Evolutionary conservation across 2,888 invertebrate species (phyloP).

Genomic region (Eurytoma adleriae): DNA sequence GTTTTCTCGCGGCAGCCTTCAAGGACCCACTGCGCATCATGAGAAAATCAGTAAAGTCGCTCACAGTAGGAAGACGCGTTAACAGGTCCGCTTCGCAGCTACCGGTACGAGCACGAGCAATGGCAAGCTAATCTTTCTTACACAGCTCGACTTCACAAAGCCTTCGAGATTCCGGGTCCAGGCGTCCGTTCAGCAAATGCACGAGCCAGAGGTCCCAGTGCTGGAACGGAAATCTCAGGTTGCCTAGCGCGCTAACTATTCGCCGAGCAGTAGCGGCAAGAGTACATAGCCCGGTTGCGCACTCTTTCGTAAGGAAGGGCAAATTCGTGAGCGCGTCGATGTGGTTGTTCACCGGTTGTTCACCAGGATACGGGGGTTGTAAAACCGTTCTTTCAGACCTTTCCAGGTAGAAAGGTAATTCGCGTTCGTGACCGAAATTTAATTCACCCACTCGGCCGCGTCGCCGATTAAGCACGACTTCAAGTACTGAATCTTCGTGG

Average conservation of each 20-base stretch:
- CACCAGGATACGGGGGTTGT: background rate
- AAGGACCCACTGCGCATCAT: too few relatives aligned
- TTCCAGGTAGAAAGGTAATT: background rate
- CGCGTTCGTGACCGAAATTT: background rate
- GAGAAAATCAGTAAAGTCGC: too few relatives aligned
- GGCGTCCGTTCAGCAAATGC: background rate
- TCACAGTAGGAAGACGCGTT: too few relatives aligned
- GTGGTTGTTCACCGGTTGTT: background rate
- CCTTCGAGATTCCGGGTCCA: conserved; percentile 25
- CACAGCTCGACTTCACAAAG: too few relatives aligned
- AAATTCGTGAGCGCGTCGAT: background rate
- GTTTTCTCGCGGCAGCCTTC: too few relatives aligned
- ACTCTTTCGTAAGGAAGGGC: background rate
- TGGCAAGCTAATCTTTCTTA: too few relatives aligned
- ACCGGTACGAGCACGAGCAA: too few relatives aligned
- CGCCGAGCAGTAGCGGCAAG: background rate
- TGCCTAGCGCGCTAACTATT: conserved; percentile 13
- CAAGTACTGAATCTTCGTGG: background rate
- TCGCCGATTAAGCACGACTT: background rate
- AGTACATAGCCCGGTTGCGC: too few relatives aligned
- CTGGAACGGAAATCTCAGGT: conserved; percentile 14
- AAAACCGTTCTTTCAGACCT: background rate
- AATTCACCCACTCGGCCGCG: background rate
- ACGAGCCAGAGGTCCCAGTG: conserved; percentile 30
- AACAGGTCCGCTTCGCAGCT: too few relatives aligned